Conservation (phyloP, 1,140 invertebrate genomes). For the Drosophila elegans region DNA sequence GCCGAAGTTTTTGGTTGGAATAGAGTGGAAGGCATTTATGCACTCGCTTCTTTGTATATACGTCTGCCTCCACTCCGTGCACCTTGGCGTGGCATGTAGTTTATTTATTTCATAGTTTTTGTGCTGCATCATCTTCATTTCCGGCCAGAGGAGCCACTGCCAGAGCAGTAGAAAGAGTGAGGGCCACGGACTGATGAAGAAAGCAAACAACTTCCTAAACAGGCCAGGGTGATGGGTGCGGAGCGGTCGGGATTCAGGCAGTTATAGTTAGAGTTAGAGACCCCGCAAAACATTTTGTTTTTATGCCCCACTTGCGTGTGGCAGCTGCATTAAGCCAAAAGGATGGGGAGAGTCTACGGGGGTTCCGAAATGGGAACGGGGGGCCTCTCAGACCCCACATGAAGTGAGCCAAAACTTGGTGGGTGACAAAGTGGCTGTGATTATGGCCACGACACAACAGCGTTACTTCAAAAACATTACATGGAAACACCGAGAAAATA, state of each 20-base stretch:
- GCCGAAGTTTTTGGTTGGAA: conserved; percentile 12
- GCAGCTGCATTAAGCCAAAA: conserved; percentile 72
- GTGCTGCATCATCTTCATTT: conserved; percentile 82
- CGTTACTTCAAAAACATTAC: conserved; percentile 12
- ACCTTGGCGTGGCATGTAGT: conserved; percentile 54
- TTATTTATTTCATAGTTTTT: conserved; percentile 80
- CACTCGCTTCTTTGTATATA: conserved; percentile 39
- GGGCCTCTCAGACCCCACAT: conserved; percentile 35
- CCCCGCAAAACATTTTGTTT: conserved; percentile 71
- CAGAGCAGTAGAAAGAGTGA: conserved; percentile 33
- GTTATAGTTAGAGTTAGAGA: conserved; percentile 22
- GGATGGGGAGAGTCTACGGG: background rate
- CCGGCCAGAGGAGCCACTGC: conserved; percentile 45
- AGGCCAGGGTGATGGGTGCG: conserved; percentile 1
- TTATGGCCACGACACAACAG: conserved; percentile 61
- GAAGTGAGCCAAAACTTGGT: conserved; percentile 53
- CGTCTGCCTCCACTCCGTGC: background rate
- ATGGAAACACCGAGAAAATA: background rate
- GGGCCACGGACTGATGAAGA: conserved; percentile 11
- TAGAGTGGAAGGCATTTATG: conserved; percentile 40
- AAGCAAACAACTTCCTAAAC: conserved; percentile 61
- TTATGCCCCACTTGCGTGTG: conserved; percentile 77
- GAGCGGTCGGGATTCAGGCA: background rate
- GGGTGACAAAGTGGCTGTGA: conserved; percentile 80
- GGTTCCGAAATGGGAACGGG: background rate